These are phyloP conservation scores for Machaerirhynchus nigripectus DNA, from an alignment of 2,113 vertebrate species.

Conservation along the genomic window DNA sequence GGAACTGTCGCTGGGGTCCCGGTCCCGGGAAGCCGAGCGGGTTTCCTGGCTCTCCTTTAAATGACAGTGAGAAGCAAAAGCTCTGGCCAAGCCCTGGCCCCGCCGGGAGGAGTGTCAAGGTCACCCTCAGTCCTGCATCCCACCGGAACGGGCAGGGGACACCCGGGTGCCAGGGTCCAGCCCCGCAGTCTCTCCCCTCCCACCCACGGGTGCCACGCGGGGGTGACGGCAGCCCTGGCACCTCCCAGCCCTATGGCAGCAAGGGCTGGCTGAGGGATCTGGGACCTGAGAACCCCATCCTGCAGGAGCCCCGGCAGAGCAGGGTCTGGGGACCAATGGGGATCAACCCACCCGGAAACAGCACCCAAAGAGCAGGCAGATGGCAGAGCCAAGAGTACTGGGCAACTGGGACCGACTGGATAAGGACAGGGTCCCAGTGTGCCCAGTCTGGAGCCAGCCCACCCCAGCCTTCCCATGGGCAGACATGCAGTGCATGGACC, in stretches of 20 bases:
- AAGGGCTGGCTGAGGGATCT: background rate
- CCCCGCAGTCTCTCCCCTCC: fast-evolving
- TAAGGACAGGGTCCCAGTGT: background rate
- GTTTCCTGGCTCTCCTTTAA: background rate
- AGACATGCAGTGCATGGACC: fast-evolving
- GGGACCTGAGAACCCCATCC: background rate
- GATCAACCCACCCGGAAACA: fast-evolving
- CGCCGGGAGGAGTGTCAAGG: background rate
- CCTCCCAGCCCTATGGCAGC: background rate
- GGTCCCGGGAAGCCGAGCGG: fast-evolving
- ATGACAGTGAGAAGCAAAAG: background rate
- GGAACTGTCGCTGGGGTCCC: fast-evolving
- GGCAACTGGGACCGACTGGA: background rate
- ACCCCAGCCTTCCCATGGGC: background rate
- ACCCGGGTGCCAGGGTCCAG: background rate
- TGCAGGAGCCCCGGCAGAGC: fast-evolving
- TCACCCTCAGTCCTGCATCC: background rate
- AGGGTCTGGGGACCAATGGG: background rate
- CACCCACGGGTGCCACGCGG: fast-evolving
- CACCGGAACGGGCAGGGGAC: fast-evolving
- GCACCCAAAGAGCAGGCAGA: background rate
- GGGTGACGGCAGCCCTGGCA: background rate
- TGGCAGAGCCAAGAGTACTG: background rate
- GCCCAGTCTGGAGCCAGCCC: background rate
- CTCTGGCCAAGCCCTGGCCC: background rate